Base-by-base conservation (phyloP, 2,797 vertebrate species). In the Pygocentrus nattereri region DNA sequence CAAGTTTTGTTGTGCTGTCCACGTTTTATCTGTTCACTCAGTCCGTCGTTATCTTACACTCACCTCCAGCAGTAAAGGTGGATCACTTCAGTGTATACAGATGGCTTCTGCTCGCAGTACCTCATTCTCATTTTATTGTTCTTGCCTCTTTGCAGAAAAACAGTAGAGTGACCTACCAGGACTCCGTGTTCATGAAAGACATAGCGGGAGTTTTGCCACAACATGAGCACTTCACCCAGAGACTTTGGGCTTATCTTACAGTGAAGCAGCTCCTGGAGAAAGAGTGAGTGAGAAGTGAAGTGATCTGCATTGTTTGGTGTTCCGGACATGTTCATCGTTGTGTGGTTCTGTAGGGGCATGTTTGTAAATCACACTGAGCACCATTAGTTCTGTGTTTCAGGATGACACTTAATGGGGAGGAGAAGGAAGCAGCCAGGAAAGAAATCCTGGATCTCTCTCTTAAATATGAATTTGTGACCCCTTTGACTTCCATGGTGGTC, bases 401-500 rank as follows among this genome's bases (percentile, higher is more conserved):
- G 80, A 23, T 95, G 81, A 84, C 79, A 68, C 76, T 91, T n/a
- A 83, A 82, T 19, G 91, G 87, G 30, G 5, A 79, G 0, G 90
- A 92, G 64, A 91, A 92, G 83, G 74, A 91, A 27, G 76, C 78
- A 0, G 84, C 88, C 15, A 93, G 83, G 79, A 81, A 90, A 10
- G 85, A 89, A 67, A 86, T 88, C 25, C 84, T 94, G 85, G 64
- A 86, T 58, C 84, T 95, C 54, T 94, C 93, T 3, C 82, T 95
- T 27, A 92, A 93, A 74, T 94, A 94, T 82, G 87, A 61, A 76
- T 95, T 95, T 91, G 95, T 95, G 81, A 95, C 95, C 1, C 92
- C 94, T 4, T 90, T 92, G 58, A 95, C 94, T 21, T 95, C 94
- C 49, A 94, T 95, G 94, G 93, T 95, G 80, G 94, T 95, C 78